Percentiles rank a stretch among this genome's conserved stretches.
Evolutionary conservation across 2,113 vertebrate genomes (phyloP).

Genomic region (Myotis brandtii): DNA sequence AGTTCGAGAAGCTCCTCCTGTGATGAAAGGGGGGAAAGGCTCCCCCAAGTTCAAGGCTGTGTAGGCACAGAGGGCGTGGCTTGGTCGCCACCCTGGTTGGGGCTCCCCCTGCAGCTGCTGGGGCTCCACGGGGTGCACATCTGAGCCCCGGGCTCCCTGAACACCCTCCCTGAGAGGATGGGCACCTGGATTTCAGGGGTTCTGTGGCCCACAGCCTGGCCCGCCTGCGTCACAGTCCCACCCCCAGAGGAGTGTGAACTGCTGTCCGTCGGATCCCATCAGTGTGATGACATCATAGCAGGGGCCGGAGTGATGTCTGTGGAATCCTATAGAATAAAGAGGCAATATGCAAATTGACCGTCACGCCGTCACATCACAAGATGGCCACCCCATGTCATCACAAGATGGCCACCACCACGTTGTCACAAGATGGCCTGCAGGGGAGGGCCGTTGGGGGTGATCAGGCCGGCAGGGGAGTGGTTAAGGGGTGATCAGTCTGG

Average conservation of each 20-base stretch:
- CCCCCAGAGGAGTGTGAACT: neutral
- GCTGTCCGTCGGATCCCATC: no score
- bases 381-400: no score
- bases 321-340: neutral
- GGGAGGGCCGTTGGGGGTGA: no score
- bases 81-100: no score
- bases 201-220: neutral
- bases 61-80: neutral
- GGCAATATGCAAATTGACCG: no score
- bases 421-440: no score
- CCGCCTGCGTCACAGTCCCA: neutral
- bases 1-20: neutral
- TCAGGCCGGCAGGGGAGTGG: no score
- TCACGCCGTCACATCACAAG: no score
- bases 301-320: neutral
- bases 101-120: no score
- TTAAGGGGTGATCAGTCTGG: no score
- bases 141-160: neutral
- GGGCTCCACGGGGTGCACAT: fast-evolving
- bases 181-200: neutral
- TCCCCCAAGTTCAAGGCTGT: neutral
- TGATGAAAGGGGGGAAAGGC: no score
- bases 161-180: neutral
- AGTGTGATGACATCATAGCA: fast-evolving
- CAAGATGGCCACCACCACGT: no score